Conservation (phyloP, 2,113 vertebrate genomes). For the Phyllostomus discolor region DNA sequence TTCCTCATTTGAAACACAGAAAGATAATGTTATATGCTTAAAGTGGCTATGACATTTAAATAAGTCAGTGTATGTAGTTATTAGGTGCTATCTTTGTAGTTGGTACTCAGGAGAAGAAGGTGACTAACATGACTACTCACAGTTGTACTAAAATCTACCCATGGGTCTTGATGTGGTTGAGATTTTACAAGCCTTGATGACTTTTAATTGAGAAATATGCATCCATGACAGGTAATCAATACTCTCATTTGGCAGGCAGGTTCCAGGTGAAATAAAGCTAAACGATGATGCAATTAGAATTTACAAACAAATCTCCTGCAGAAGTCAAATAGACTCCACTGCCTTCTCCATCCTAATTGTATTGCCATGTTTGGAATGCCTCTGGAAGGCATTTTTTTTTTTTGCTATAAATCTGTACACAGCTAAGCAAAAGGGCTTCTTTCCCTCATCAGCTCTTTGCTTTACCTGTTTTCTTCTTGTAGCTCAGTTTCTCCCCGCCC, state of each 20-base stretch:
- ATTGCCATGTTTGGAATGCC: not conserved
- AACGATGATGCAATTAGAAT: slow-evolving; percentile 57
- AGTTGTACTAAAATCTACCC: not conserved
- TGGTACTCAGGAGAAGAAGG: not conserved
- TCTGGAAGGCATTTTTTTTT: not conserved
- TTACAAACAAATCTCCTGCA: slow-evolving; percentile 64
- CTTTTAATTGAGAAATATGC: slow-evolving; percentile 71
- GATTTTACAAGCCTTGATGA: slow-evolving; percentile 58
- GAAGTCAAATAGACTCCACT: slow-evolving; percentile 41
- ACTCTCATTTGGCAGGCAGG: slow-evolving; percentile 53
- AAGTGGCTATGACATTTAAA: not conserved
- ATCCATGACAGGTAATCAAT: slow-evolving; percentile 66
- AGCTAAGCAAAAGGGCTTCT: not conserved
- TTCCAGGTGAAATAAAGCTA: slow-evolving; percentile 70
- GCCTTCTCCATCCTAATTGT: slow-evolving; percentile 13
- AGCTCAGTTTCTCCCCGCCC: not conserved
- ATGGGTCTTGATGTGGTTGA: not conserved
- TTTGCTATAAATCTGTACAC: not conserved
- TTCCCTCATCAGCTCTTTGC: not conserved
- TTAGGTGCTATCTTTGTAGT: not conserved
- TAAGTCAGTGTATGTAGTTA: not conserved
- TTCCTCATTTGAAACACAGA: not conserved
- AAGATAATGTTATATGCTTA: not conserved
- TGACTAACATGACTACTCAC: not conserved
- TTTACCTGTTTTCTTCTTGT: not conserved